Percentiles rank a stretch among this genome's conserved stretches.
These are phyloP conservation scores for Romanogobio albipinnatus DNA, from an alignment of 2,113 vertebrate genomes.

Conservation along the genomic window DNA sequence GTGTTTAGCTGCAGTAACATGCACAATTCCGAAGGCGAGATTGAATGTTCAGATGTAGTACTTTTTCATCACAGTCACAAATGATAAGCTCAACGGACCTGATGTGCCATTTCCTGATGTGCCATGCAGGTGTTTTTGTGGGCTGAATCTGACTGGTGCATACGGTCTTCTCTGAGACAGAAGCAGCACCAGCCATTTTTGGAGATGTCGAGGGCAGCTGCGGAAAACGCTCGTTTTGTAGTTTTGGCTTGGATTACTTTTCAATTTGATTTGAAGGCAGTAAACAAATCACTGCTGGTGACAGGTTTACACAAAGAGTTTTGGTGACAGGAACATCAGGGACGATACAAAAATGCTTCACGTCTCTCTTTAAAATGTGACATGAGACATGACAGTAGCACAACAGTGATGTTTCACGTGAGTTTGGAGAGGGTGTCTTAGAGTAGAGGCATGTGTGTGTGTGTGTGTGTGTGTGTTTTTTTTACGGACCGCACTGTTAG, in stretches of 20 bases:
- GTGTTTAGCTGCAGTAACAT: slow-evolving; percentile 16
- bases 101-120: not conserved
- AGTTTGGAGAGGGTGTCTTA: slow-evolving; percentile 20
- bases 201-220: slow-evolving; percentile 19
- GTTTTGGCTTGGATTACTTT: slow-evolving; percentile 43
- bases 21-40: slow-evolving; percentile 1
- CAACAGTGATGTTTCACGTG: slow-evolving; percentile 47
- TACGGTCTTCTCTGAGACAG: slow-evolving; percentile 14
- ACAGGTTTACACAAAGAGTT: slow-evolving; percentile 51
- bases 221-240: not conserved
- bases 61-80: slow-evolving; percentile 11
- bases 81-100: not conserved
- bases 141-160: not conserved
- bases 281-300: slow-evolving; percentile 43
- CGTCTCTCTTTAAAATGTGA: slow-evolving; percentile 47
- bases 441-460: not conserved
- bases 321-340: slow-evolving; percentile 54
- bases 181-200: slow-evolving; percentile 12
- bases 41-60: slow-evolving; percentile 13
- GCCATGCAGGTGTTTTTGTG: not conserved
- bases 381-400: slow-evolving; percentile 50
- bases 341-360: slow-evolving; percentile 45
- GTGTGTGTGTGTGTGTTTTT: not conserved
- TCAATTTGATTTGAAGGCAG: slow-evolving; percentile 44
- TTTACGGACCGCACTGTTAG: not conserved